Evolutionary conservation across 2,888 invertebrate species (phyloP), one percentile per base, ranked within the genome.

Genomic region (Sminthurides aquaticus): DNA sequence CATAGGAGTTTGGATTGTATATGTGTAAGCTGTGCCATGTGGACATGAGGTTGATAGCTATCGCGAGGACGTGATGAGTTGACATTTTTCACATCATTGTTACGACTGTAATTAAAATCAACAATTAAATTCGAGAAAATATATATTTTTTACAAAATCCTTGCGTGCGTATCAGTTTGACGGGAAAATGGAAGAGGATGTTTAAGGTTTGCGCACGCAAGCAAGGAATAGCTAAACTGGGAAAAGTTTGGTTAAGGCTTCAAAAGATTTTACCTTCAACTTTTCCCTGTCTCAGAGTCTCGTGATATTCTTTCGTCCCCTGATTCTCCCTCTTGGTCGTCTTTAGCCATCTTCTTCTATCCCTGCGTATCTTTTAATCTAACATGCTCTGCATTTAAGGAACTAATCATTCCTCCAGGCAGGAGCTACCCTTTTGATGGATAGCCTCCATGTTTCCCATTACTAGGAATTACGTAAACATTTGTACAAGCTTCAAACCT

Each of bases 21-120:
- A n/a, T n/a, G n/a, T 34, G 43, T 34, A 34, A 34, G 43, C 15
- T 34, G 43, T 34, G 43, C 8, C n/a, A n/a, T n/a, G 15, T 34
- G 43, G 43, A 34, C 43, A 34, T 34, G 43, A 34, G 5, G 43
- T n/a, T 34, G 43, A 34, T 34, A 34, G 43, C 43, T 64, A 55
- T 64, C 64, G 55, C 54, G 48, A 56, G 56, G 56, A 56, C 60
- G 64, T 71, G 70, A 67, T 52, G 66, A 69, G 67, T 69, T 71
- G 71, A 71, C 71, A 69, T 69, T 71, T 68, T 69, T 71, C 71
- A 69, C 71, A 71, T 71, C 67, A 66, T 71, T 69, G 67, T 72
- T 69, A 66, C 67, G 66, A 69, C 68, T 64, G 70, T 71, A 73
- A 73, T 73, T 73, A 73, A 73, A 71, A 70, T 59, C 55, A 66